A percentile compares a stretch with the other conserved stretches of the same genome.
Conservation (phyloP, 2,113 vertebrate genomes). For the Genyomyrus donnyi region DNA sequence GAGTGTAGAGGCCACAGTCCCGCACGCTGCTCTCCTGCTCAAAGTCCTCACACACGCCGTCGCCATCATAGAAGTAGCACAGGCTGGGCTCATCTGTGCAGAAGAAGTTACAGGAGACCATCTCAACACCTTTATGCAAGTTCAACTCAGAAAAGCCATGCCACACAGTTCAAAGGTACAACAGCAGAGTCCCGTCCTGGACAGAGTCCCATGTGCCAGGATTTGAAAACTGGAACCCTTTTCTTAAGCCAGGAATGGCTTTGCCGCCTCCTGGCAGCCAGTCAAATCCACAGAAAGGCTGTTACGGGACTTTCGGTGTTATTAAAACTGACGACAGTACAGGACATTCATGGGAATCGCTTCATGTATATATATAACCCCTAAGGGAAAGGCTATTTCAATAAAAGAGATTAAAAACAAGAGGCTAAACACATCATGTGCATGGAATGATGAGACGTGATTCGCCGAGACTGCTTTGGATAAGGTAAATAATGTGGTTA, state of each 20-base stretch:
- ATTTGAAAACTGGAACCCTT: neutral
- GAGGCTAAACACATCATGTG: neutral
- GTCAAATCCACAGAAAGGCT: neutral
- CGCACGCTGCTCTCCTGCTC: slow-evolving; percentile 87
- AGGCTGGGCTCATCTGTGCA: slow-evolving; percentile 83
- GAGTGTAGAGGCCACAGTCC: slow-evolving; percentile 93
- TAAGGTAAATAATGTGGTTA: neutral
- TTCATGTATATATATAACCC: neutral
- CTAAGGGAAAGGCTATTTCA: neutral
- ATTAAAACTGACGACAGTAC: neutral
- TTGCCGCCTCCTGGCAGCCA: neutral
- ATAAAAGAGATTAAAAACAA: neutral
- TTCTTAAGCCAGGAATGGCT: neutral
- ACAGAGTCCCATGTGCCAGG: neutral
- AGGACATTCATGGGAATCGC: neutral
- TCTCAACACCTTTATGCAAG: neutral
- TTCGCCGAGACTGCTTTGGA: neutral
- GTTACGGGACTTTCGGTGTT: neutral
- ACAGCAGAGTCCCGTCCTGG: neutral
- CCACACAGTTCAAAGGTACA: neutral
- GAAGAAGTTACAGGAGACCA: neutral
- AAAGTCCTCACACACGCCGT: slow-evolving; percentile 94
- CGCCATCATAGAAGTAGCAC: slow-evolving; percentile 93
- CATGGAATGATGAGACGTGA: neutral
- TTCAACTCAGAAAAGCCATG: neutral